phyloP scores from a whole-genome alignment of 2,797 vertebrate genomes.

The Bradypus variegatus region DNA sequence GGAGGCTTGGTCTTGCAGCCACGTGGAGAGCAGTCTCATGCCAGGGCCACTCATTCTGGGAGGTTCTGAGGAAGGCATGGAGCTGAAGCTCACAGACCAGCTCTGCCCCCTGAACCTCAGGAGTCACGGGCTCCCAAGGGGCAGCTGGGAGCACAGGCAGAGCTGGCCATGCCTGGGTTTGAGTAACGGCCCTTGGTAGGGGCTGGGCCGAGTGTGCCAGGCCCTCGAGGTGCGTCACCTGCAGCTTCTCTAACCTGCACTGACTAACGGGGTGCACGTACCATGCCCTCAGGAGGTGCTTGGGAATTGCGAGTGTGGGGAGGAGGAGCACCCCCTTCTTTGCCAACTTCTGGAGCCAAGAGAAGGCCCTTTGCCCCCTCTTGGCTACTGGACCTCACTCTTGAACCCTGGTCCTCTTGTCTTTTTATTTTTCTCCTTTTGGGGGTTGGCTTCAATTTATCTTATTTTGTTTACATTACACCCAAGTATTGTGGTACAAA shows the following conservation, averaged over 20 bases:
- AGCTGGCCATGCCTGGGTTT: not conserved
- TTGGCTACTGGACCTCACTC: slow-evolving; percentile 60
- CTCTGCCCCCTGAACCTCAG: not conserved
- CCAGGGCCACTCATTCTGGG: not conserved
- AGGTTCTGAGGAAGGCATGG: not conserved
- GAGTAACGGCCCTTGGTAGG: not conserved
- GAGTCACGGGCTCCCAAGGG: not conserved
- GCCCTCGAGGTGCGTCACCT: not conserved
- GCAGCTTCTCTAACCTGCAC: not conserved
- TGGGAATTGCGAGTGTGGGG: not conserved
- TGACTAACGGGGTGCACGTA: not conserved
- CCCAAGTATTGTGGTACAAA: slow-evolving; percentile 80
- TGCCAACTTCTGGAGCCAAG: not conserved
- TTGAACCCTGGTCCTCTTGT: slow-evolving; percentile 1
- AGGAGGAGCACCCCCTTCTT: not conserved
- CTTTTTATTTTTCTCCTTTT: slow-evolving; percentile 37
- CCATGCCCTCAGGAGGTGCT: not conserved
- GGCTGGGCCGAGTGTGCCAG: not conserved
- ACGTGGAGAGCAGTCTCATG: not conserved
- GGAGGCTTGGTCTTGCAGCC: not conserved
- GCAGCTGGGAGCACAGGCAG: not conserved
- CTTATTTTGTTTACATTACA: slow-evolving; percentile 79
- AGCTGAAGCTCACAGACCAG: not conserved
- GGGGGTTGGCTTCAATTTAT: slow-evolving; percentile 63
- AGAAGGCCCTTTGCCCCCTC: slow-evolving; percentile 42